Conservation (phyloP, 2,888 invertebrate genomes). For the Crioceris asparagi region DNA sequence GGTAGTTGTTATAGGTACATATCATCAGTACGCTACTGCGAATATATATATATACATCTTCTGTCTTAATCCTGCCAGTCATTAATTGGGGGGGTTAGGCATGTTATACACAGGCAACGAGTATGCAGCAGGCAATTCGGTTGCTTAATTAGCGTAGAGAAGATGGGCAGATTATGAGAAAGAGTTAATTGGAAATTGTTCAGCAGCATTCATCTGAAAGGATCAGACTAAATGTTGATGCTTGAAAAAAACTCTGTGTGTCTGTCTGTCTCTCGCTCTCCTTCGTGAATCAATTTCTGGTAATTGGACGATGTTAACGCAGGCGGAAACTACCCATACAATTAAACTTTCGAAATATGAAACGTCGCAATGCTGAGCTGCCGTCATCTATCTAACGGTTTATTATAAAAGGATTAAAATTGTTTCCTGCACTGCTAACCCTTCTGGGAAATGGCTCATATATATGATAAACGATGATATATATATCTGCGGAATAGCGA, state of each 20-base stretch:
- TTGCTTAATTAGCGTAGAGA: conserved; percentile 32
- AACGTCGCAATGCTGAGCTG: no score
- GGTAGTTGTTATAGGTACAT: neutral
- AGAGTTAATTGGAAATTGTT: conserved; percentile 37
- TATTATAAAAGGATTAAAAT: no score
- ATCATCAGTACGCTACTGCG: neutral
- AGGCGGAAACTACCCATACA: no score
- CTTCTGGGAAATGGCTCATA: no score
- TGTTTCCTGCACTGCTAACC: no score
- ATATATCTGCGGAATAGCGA: no score
- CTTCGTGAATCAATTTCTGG: conserved; percentile 28
- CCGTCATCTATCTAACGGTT: no score
- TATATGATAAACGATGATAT: no score
- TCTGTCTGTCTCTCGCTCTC: no score
- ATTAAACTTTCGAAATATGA: no score
- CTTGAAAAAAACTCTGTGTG: conserved; percentile 26
- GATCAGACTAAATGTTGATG: conserved; percentile 21
- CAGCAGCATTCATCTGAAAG: conserved; percentile 22
- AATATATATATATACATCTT: conserved; percentile 2
- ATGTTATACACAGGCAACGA: no score
- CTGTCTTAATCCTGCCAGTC: conserved; percentile 27
- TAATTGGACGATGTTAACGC: conserved; percentile 10
- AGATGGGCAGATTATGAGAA: conserved; percentile 34
- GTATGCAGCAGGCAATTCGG: conserved; percentile 32
- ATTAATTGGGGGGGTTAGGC: conserved; percentile 32